Evolutionary conservation across 1,140 invertebrate genomes (phyloP), one percentile per base, ranked within the genome.

Genomic region (Neodiprion virginianus): DNA sequence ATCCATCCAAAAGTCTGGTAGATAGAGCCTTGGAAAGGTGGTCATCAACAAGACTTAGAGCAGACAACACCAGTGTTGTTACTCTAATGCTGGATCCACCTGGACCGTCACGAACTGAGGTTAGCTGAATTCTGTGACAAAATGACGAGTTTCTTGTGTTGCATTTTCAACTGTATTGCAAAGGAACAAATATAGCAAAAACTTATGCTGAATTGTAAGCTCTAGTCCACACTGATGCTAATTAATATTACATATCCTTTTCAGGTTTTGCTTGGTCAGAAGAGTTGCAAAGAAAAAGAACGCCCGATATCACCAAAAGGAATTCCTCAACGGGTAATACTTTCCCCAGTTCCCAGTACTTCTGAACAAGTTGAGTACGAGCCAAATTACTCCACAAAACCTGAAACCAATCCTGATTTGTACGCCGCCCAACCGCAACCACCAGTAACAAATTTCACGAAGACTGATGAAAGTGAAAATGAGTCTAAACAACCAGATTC

Each of bases 61-160:
- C 97, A 10, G 97, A 99, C 88, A 99, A 99, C 86, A 98, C 96
- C 4, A 97, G 95, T 72, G 97, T 97, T 67, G 95, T 99, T 8
- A 98, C 97, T 50, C 89, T 98, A 23, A 95, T 98, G 91, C 89
- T 98, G 70, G 96, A 98, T 87, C 96, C 96, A 74, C 95, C 96
- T 8, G 96, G 95, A 7, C 93, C 94, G n/a, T 93, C 95, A 17
- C 88, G 92, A 72, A 90, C 90, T 10, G 91, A 93, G 80, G 92
- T 94, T 81, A 74, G 50, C 78, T 47, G 8, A 61, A 61, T 61
- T 14, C 5, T 17, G n/a, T 12, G 11, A 61, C 5, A 61, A 61
- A 61, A 61, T 61, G 28, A 40, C 5, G 2, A 3, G 28, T 40
- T 40, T 40, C 28, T 2, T 40, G 28, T 40, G 28, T 40, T 40